Conservation (phyloP, 2,113 vertebrate species). For the Aegotheles bennettii region DNA sequence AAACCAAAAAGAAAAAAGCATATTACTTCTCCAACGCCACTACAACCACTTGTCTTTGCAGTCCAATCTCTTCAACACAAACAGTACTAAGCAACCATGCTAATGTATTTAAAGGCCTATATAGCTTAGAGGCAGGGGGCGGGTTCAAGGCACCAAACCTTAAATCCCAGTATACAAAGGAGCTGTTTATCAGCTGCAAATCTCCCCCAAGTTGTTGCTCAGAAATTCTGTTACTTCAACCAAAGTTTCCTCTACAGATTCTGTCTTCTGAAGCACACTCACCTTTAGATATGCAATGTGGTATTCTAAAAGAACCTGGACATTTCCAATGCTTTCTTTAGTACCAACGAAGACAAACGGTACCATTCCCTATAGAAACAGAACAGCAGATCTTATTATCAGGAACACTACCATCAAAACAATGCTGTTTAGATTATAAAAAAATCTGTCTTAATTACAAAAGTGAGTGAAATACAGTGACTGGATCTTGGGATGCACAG, state of each 20-base stretch:
- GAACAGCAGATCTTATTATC: not conserved
- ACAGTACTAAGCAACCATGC: not conserved
- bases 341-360: slow-evolving; percentile 98
- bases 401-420: not conserved
- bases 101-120: not conserved
- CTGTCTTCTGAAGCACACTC: slow-evolving; percentile 30
- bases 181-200: not conserved
- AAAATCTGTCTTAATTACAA: not conserved
- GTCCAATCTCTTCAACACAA: not conserved
- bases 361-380: slow-evolving; percentile 90
- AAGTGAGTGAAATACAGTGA: not conserved
- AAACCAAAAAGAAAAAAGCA: accelerated
- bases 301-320: slow-evolving; percentile 94
- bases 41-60: not conserved
- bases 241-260: not conserved
- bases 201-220: not conserved
- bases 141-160: not conserved
- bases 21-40: not conserved
- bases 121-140: not conserved
- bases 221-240: not conserved
- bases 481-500: not conserved
- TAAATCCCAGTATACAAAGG: not conserved
- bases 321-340: slow-evolving; percentile 95
- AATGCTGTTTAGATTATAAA: not conserved
- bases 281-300: slow-evolving; percentile 97